A percentile compares a stretch with the other conserved stretches of the same genome.
These are phyloP conservation scores for Steinernema carpocapsae DNA, from an alignment of 2,888 invertebrate species.

Conservation along the genomic window DNA sequence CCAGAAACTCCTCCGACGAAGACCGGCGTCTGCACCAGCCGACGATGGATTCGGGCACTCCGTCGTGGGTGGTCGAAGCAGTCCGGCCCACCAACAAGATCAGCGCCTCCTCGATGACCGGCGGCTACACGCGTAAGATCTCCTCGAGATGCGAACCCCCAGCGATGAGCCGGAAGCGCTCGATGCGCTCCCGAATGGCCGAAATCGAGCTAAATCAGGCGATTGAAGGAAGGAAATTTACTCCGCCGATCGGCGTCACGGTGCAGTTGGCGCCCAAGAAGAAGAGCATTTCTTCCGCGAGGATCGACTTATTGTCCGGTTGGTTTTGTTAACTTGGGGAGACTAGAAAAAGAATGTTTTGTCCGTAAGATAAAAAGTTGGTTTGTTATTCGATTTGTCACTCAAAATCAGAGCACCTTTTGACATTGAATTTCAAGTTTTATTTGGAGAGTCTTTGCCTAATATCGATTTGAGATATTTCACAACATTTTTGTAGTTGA, in stretches of 20 bases:
- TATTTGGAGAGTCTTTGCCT: too few relatives aligned
- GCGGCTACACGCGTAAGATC: constrained; percentile 6
- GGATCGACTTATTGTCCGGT: constrained; percentile 64
- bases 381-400: too few relatives aligned
- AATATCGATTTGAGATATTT: too few relatives aligned
- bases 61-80: constrained; percentile 35
- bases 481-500: too few relatives aligned
- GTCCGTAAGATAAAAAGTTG: too few relatives aligned
- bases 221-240: constrained; percentile 32
- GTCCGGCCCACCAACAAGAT: constrained; percentile 32
- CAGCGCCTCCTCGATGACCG: constrained; percentile 7
- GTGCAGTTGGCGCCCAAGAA: constrained; percentile 32
- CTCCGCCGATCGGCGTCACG: constrained; percentile 17
- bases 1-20: too few relatives aligned
- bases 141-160: constrained; percentile 20
- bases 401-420: too few relatives aligned
- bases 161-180: constrained; percentile 41
- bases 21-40: neutral
- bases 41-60: constrained; percentile 23
- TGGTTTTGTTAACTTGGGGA: constrained; percentile 37
- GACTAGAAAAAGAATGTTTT: too few relatives aligned
- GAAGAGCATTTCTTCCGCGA: constrained; percentile 46
- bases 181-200: constrained; percentile 40
- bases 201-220: constrained; percentile 41
- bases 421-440: too few relatives aligned